These are phyloP conservation scores for Paedocypris micromegethes DNA, from an alignment of 2,797 vertebrate species.

Conservation along the genomic window DNA sequence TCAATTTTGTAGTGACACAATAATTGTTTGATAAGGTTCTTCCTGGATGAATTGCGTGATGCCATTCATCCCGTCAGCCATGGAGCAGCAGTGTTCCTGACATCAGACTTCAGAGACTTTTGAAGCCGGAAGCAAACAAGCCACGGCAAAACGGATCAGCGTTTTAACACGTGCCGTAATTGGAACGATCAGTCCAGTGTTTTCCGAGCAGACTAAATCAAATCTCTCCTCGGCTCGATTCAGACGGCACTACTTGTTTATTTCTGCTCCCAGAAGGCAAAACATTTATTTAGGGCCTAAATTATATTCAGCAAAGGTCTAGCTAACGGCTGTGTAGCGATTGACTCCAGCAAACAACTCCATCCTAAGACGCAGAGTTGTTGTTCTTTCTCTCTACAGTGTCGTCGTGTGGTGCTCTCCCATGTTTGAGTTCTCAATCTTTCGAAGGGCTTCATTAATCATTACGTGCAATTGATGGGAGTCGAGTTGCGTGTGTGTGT, in stretches of 20 bases:
- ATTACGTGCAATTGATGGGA: slow-evolving; percentile 46
- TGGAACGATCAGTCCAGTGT: slow-evolving; percentile 32
- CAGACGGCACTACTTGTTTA: slow-evolving; percentile 45
- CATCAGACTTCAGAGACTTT: slow-evolving; percentile 32
- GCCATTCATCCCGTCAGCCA: no score
- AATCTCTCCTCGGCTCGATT: slow-evolving; percentile 28
- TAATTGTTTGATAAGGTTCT: no score
- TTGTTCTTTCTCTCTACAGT: not conserved
- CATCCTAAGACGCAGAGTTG: slow-evolving; percentile 6
- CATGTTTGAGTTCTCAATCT: slow-evolving; percentile 39
- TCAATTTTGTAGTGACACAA: no score
- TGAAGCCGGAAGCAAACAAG: slow-evolving; percentile 41
- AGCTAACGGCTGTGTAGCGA: slow-evolving; percentile 27
- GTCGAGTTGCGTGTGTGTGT: slow-evolving; percentile 52
- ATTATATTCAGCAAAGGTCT: slow-evolving; percentile 37
- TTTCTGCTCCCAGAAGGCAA: slow-evolving; percentile 43
- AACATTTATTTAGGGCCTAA: slow-evolving; percentile 47
- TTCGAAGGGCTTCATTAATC: slow-evolving; percentile 49
- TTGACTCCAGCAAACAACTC: slow-evolving; percentile 27
- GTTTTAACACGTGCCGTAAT: slow-evolving; percentile 23
- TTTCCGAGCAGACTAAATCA: slow-evolving; percentile 35
- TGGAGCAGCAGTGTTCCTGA: slow-evolving; percentile 20
- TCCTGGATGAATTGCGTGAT: no score
- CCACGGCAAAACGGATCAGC: slow-evolving; percentile 10
- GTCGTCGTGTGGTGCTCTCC: slow-evolving; percentile 22